These are phyloP conservation scores for Carcina quercana DNA, from an alignment of 2,888 invertebrate genomes.

Conservation along the genomic window DNA sequence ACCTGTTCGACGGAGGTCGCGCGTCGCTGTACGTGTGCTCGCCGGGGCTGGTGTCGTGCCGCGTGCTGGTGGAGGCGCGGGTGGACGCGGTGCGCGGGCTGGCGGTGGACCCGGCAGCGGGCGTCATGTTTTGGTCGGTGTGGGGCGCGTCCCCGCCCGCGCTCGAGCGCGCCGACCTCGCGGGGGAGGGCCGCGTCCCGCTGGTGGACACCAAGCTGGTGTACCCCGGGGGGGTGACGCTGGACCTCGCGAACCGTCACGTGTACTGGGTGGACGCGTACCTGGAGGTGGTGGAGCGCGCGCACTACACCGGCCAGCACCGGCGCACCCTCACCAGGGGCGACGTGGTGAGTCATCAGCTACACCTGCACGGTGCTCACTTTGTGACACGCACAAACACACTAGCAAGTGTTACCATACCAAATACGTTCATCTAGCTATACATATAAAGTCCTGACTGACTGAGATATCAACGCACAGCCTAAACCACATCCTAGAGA, in stretches of 20 bases:
- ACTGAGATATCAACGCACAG: too few relatives aligned
- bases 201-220: constrained; percentile 82
- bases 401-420: too few relatives aligned
- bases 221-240: constrained; percentile 82
- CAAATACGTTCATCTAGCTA: too few relatives aligned
- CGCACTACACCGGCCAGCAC: constrained; percentile 83
- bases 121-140: constrained; percentile 82
- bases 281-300: constrained; percentile 84
- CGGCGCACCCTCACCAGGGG: constrained; percentile 75
- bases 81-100: constrained; percentile 82
- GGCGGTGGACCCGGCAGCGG: constrained; percentile 83
- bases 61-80: constrained; percentile 79
- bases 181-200: constrained; percentile 75
- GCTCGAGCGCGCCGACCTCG: constrained; percentile 78
- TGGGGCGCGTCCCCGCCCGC: constrained; percentile 80
- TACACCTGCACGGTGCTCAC: too few relatives aligned
- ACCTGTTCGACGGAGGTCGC: constrained; percentile 81
- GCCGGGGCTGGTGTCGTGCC: constrained; percentile 76
- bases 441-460: too few relatives aligned
- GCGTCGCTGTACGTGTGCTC: constrained; percentile 83
- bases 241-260: constrained; percentile 80
- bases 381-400: too few relatives aligned
- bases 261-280: constrained; percentile 90
- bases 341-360: constrained; percentile 47
- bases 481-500: too few relatives aligned